These are phyloP conservation scores for Falco punctatus DNA, from an alignment of 2,113 vertebrate genomes.

Conservation along the genomic window DNA sequence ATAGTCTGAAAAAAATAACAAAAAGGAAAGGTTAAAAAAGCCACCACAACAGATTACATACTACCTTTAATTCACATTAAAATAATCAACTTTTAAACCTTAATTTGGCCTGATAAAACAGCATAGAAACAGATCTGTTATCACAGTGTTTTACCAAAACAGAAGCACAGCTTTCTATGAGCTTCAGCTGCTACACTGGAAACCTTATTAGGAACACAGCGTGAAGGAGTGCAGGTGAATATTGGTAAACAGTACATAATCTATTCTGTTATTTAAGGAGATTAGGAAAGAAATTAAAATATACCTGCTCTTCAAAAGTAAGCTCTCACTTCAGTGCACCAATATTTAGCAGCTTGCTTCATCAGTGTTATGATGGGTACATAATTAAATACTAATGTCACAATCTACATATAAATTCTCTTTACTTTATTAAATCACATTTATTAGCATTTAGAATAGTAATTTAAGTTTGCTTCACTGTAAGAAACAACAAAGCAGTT, in stretches of 20 bases:
- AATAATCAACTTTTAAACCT: rapidly evolving
- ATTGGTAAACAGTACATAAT: neutral
- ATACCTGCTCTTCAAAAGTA: neutral
- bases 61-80: neutral
- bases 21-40: neutral
- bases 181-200: neutral
- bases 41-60: neutral
- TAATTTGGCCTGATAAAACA: neutral
- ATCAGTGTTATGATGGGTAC: constrained; percentile 1
- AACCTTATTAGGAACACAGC: neutral
- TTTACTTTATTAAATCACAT: constrained; percentile 34
- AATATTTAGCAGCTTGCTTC: constrained; percentile 15
- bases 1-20: constrained; percentile 80
- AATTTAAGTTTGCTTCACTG: neutral
- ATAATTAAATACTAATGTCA: constrained; percentile 56
- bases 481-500: neutral
- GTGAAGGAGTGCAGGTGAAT: neutral
- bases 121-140: neutral
- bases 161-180: neutral
- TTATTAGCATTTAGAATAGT: constrained; percentile 22
- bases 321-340: neutral
- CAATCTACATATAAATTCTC: constrained; percentile 41
- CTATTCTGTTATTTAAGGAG: neutral
- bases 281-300: constrained; percentile 24
- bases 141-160: neutral